phyloP scores from a whole-genome alignment of 2,113 vertebrate genomes.

The Toxotes jaculatrix region DNA sequence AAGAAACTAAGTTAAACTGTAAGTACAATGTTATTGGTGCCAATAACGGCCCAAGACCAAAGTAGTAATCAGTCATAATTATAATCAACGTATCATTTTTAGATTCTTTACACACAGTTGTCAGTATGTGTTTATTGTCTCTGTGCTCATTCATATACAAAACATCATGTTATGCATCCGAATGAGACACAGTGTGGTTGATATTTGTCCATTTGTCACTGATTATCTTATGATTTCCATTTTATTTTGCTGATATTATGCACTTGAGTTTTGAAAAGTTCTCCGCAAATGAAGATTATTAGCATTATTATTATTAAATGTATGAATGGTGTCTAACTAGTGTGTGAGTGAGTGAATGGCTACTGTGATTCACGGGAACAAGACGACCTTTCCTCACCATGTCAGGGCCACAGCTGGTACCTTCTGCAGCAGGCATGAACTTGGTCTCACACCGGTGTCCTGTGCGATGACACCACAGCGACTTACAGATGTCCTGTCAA shows the following conservation, averaged over 20 bases:
- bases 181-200: not conserved
- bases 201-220: slow-evolving; percentile 4
- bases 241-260: not conserved
- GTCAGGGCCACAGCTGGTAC: slow-evolving; percentile 92
- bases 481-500: slow-evolving; percentile 97
- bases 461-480: slow-evolving; percentile 95
- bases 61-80: not conserved
- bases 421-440: slow-evolving; percentile 98
- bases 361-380: not conserved
- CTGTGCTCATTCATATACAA: too few species aligned
- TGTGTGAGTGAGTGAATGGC: not conserved
- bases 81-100: not conserved
- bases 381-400: slow-evolving; percentile 87
- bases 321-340: not conserved
- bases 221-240: not conserved
- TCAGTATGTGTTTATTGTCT: not conserved
- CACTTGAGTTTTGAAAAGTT: too few species aligned
- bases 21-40: not conserved
- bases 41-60: not conserved
- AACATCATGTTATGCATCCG: not conserved
- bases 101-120: not conserved
- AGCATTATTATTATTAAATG: not conserved
- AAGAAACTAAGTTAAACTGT: not conserved
- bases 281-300: too few species aligned
- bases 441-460: slow-evolving; percentile 98